phyloP scores from a whole-genome alignment of 2,113 vertebrate genomes.

The Herpailurus yagouaroundi region DNA sequence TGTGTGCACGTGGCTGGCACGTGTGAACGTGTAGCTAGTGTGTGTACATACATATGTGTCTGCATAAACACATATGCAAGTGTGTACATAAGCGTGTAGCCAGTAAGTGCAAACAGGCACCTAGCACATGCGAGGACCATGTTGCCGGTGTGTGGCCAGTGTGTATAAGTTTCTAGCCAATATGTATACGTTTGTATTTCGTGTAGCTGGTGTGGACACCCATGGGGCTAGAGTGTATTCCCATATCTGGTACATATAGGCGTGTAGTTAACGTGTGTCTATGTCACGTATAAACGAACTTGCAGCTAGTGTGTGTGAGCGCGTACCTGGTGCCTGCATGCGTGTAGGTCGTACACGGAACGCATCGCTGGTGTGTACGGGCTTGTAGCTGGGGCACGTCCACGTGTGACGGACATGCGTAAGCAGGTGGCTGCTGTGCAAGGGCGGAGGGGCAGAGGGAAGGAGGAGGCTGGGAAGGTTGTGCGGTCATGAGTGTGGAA shows the following conservation, averaged over 20 bases:
- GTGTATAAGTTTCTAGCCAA: accelerated
- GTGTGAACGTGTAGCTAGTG: accelerated
- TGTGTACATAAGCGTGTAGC: accelerated
- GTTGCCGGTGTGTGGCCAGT: accelerated
- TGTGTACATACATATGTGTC: no score
- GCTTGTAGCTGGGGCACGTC: background rate
- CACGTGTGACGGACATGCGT: accelerated
- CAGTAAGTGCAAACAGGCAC: no score
- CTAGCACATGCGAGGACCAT: accelerated
- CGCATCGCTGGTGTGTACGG: background rate
- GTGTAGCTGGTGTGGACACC: accelerated
- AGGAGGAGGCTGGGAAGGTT: background rate
- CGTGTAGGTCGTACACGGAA: accelerated
- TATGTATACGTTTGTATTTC: background rate
- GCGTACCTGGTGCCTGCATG: accelerated
- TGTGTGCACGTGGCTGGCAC: no score
- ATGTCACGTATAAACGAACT: accelerated
- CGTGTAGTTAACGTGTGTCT: background rate
- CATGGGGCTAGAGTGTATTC: no score
- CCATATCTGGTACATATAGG: accelerated
- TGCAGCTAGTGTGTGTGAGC: background rate
- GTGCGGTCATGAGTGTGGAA: background rate
- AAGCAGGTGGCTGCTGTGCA: background rate
- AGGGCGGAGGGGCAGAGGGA: background rate
- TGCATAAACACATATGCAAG: accelerated